phyloP scores from a whole-genome alignment of 2,797 vertebrate genomes.

The Pogoniulus pusillus region DNA sequence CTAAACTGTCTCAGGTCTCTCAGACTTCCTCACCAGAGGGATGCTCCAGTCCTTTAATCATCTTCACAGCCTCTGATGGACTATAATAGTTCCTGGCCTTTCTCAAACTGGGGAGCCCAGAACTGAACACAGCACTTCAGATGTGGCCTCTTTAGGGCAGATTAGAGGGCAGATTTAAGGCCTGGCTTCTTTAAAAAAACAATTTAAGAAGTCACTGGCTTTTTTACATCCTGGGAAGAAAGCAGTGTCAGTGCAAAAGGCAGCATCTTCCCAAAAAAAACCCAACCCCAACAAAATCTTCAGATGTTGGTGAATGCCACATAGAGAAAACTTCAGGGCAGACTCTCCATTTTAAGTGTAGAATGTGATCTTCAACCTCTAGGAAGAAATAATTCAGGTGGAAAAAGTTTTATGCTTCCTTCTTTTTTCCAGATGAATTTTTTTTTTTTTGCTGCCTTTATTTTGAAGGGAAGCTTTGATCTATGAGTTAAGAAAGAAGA shows the following conservation, averaged over 20 bases:
- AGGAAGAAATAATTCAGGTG: not conserved
- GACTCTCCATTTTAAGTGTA: not conserved
- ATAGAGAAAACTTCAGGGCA: not conserved
- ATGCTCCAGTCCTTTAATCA: too few relatives aligned
- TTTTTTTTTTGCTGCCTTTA: not conserved
- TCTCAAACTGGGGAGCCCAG: too few relatives aligned
- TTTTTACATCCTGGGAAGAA: not conserved
- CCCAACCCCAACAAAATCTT: not conserved
- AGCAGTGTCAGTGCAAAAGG: not conserved
- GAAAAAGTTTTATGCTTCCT: not conserved
- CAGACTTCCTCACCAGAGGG: too few relatives aligned
- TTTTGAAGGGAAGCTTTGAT: not conserved
- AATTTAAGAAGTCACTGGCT: not conserved
- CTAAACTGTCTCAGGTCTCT: too few relatives aligned
- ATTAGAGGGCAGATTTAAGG: too few relatives aligned
- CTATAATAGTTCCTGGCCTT: too few relatives aligned
- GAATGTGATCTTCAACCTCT: not conserved
- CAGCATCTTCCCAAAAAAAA: not conserved
- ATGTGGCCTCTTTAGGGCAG: too few relatives aligned
- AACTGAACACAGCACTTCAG: too few relatives aligned
- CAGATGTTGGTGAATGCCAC: not conserved
- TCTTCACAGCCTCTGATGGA: too few relatives aligned
- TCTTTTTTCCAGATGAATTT: not conserved
- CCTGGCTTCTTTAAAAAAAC: too few relatives aligned
- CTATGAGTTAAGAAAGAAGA: not conserved